phyloP scores from a whole-genome alignment of 1,140 invertebrate genomes.

The Lithobius niger region DNA sequence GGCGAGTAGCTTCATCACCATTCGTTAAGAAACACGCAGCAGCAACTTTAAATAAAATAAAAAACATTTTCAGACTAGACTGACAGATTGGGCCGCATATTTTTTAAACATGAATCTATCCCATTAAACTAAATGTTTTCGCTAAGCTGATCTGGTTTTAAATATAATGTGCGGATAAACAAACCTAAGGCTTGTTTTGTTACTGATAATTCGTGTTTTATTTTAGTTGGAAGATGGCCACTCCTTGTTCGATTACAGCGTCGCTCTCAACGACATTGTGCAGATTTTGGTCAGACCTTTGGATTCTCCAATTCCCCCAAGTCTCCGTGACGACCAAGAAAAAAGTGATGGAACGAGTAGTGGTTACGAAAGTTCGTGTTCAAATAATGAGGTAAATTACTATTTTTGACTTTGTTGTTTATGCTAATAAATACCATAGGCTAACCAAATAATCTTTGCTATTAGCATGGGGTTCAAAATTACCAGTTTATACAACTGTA shows the following conservation, averaged over 20 bases:
- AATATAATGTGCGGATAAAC: slow-evolving; percentile 3
- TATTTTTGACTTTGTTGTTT: no score
- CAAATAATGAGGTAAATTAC: neutral
- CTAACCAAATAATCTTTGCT: no score
- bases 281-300: slow-evolving; percentile 45
- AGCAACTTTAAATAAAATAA: no score
- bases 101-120: neutral
- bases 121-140: neutral
- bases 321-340: neutral
- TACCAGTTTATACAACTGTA: no score
- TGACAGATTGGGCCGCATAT: neutral
- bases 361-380: slow-evolving; percentile 1
- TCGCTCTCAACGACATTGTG: slow-evolving; percentile 64
- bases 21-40: no score
- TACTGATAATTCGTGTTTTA: slow-evolving; percentile 12
- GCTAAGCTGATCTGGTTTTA: neutral
- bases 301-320: neutral
- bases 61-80: neutral
- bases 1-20: no score
- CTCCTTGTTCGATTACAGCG: slow-evolving; percentile 58
- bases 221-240: slow-evolving; percentile 57
- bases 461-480: no score
- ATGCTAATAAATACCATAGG: no score
- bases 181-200: neutral
- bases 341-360: neutral